phyloP scores from a whole-genome alignment of 2,113 vertebrate species.

The Cinclus mexicanus region DNA sequence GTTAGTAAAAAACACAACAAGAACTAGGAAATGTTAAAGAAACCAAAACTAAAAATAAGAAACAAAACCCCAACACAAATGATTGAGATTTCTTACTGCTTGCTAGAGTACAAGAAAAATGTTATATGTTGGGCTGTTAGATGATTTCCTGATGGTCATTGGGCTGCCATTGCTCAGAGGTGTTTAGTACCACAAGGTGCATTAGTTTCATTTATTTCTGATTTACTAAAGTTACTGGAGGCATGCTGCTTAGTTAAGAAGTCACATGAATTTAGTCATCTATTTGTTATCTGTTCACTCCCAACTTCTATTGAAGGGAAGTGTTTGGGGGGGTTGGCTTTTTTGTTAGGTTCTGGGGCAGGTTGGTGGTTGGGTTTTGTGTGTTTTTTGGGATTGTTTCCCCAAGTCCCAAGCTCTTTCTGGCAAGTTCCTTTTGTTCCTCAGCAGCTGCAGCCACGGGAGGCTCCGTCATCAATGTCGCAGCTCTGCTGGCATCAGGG shows the following conservation, averaged over 20 bases:
- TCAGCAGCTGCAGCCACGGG: conserved; percentile 79
- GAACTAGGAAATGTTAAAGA: neutral
- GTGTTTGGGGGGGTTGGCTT: neutral
- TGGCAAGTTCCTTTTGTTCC: neutral
- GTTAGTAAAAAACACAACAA: neutral
- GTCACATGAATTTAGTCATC: neutral
- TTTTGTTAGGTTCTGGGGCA: neutral
- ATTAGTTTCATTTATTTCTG: neutral
- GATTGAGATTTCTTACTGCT: accelerated
- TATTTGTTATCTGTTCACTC: neutral
- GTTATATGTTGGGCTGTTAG: neutral
- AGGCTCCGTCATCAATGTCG: conserved; percentile 91
- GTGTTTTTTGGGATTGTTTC: too few species aligned
- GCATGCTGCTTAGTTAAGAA: neutral
- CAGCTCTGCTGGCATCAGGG: conserved; percentile 93
- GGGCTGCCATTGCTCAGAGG: accelerated
- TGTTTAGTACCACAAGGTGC: neutral
- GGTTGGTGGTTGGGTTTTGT: neutral
- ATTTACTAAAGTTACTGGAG: neutral
- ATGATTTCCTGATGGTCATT: neutral
- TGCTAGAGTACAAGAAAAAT: neutral
- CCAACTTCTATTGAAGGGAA: neutral
- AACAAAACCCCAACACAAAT: neutral
- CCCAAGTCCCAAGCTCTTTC: neutral
- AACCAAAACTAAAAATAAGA: accelerated